Base-by-base conservation (phyloP, 2,797 vertebrate genomes). In the Schizothorax lantsangensis region DNA sequence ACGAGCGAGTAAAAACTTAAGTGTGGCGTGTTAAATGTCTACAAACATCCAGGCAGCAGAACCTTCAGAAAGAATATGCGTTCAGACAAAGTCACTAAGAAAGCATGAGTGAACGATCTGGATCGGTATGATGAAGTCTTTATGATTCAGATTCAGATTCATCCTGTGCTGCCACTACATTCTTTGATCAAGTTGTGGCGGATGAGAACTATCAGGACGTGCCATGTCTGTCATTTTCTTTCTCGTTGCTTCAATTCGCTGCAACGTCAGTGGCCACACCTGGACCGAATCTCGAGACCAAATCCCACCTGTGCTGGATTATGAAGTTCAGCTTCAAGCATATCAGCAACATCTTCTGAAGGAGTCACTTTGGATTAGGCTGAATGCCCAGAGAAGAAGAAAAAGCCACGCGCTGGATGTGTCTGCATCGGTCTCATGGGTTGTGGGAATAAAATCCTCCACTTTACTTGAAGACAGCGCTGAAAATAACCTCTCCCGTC, bases 311-410 rank as follows among this genome's bases (percentile, higher is more conserved):
- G 36, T 30, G 47, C 36, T 84, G 68, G 77, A 87, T 45, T 8
- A 11, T 11, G 21, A 66, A 73, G 73, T 86, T 89, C 69, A 68
- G 57, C 69, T 77, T 85, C 78, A 72, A 68, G 64, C 77, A 73
- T 14, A 54, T 73, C 30, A 43, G 68, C 73, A 88, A 19, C 26
- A 57, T 71, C 69, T 66, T 84, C 86, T 85, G 52, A 78, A 84
- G 59, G 71, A 81, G 77, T 85, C 57, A 12, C 84, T 90, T 87
- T 90, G 62, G 83, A 88, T 89, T 68, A 84, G 84, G 78, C 81
- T 73, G 47, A 88, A 82, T 75, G 57, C 79, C 87, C 81, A 80
- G 79, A 80, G 36, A 68, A 68, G 72, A 75, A 64, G 43, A 84
- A 52, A 43, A 54, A 68, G 84, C 64, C 84, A 79, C 84, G 7